Evolutionary conservation across 2,113 vertebrate genomes (phyloP).

Genomic region (Pelecanus crispus): DNA sequence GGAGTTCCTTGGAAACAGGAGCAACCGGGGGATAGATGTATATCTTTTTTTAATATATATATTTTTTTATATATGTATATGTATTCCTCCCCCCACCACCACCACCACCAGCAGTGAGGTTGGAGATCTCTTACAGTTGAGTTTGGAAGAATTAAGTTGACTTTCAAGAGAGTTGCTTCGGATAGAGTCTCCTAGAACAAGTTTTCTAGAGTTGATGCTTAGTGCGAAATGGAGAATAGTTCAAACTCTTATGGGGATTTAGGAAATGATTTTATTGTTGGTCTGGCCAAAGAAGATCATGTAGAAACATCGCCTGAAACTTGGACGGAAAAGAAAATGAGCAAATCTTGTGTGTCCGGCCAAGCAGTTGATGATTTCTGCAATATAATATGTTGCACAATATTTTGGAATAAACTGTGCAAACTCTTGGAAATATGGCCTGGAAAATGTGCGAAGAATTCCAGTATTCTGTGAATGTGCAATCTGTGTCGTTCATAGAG

Average conservation of each 20-base stretch:
- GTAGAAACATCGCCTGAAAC: neutral
- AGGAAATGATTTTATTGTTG: conserved; percentile 6
- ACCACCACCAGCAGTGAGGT: neutral
- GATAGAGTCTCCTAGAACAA: neutral
- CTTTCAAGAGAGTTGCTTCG: neutral
- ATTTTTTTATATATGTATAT: neutral
- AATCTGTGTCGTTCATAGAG: neutral
- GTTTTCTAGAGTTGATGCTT: neutral
- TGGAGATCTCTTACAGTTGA: neutral
- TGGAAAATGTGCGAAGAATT: conserved; percentile 45
- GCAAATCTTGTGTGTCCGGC: conserved; percentile 2
- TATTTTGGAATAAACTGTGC: conserved; percentile 55
- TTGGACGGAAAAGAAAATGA: conserved; percentile 27
- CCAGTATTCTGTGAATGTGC: neutral
- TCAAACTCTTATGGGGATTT: neutral
- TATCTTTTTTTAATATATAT: neutral
- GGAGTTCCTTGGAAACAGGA: neutral
- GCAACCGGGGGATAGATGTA: neutral
- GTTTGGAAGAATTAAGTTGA: neutral
- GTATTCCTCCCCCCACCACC: too few species aligned
- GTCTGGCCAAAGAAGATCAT: conserved; percentile 20
- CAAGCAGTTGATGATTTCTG: conserved; percentile 29
- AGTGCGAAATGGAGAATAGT: neutral
- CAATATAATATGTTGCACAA: neutral
- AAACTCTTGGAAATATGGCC: conserved; percentile 51